Percentiles rank a stretch among this genome's conserved stretches.
Evolutionary conservation across 2,113 vertebrate species (phyloP).

Genomic region (Drymodes brunneopygia): DNA sequence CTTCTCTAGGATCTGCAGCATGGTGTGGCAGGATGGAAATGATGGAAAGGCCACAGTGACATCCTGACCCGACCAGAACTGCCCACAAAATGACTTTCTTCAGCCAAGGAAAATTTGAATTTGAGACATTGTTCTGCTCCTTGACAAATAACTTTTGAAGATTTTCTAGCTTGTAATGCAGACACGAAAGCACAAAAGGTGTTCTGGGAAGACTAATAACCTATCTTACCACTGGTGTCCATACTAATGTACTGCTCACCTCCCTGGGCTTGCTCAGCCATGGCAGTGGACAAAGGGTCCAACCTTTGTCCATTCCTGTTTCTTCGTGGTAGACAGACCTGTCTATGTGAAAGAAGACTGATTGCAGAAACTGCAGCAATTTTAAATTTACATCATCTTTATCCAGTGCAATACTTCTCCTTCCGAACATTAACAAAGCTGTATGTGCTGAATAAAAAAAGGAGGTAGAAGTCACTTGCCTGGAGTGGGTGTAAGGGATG

Average conservation of each 20-base stretch:
- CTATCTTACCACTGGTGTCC: not conserved
- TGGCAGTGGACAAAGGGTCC: not conserved
- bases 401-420: not conserved
- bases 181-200: not conserved
- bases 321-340: not conserved
- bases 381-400: not conserved
- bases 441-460: not conserved
- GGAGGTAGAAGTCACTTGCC: not conserved
- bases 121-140: not conserved
- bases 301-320: not conserved
- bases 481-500: not conserved
- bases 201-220: not conserved
- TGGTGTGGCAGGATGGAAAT: not conserved
- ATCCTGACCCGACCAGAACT: not conserved
- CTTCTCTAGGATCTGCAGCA: not conserved
- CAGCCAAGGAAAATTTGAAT: not conserved
- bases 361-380: not conserved
- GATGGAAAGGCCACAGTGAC: not conserved
- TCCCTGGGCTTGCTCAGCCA: not conserved
- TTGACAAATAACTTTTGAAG: not conserved
- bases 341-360: not conserved
- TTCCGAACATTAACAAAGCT: not conserved
- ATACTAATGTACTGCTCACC: not conserved
- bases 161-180: not conserved
- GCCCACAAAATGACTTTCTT: not conserved